Percentiles rank a stretch among this genome's conserved stretches.
Conservation (phyloP, 1,140 invertebrate genomes). For the Drosophila auraria region DNA sequence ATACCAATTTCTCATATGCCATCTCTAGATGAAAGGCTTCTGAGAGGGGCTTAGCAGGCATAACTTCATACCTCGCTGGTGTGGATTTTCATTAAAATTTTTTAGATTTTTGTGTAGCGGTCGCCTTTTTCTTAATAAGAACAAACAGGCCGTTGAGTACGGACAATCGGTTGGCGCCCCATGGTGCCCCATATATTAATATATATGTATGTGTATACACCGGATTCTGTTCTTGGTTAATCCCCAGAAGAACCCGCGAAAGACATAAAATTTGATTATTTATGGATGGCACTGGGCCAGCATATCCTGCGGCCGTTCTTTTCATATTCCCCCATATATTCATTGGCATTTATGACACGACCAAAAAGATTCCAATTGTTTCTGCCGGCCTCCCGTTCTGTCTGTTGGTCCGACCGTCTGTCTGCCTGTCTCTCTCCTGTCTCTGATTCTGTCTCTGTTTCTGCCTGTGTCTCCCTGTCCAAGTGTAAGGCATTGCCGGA, state of each 20-base stretch:
- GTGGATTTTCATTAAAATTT: constrained; percentile 82
- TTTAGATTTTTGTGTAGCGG: constrained; percentile 62
- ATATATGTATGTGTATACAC: constrained; percentile 18
- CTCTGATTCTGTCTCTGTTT: constrained; percentile 13
- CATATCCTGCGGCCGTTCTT: constrained; percentile 70
- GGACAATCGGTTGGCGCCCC: constrained; percentile 80
- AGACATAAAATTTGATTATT: constrained; percentile 83
- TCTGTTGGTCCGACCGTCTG: constrained; percentile 11
- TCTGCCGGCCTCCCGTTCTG: constrained; percentile 62
- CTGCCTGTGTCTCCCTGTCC: constrained; percentile 42
- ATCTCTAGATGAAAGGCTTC: constrained; percentile 7
- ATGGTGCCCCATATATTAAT: constrained; percentile 70
- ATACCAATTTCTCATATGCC: neutral
- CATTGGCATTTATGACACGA: constrained; percentile 79
- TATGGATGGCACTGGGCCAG: constrained; percentile 79
- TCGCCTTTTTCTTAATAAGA: constrained; percentile 66
- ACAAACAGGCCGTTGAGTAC: constrained; percentile 82
- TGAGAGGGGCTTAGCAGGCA: constrained; percentile 20
- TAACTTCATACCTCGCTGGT: constrained; percentile 54
- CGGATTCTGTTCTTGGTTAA: constrained; percentile 58
- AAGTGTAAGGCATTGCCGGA: constrained; percentile 75
- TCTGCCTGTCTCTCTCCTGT: constrained; percentile 14
- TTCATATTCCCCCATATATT: constrained; percentile 55
- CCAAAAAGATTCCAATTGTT: constrained; percentile 78
- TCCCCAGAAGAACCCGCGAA: constrained; percentile 66